A percentile compares a stretch with the other conserved stretches of the same genome.
Conservation (phyloP, 2,888 invertebrate species). For the Acanthosepion pharaonis region DNA sequence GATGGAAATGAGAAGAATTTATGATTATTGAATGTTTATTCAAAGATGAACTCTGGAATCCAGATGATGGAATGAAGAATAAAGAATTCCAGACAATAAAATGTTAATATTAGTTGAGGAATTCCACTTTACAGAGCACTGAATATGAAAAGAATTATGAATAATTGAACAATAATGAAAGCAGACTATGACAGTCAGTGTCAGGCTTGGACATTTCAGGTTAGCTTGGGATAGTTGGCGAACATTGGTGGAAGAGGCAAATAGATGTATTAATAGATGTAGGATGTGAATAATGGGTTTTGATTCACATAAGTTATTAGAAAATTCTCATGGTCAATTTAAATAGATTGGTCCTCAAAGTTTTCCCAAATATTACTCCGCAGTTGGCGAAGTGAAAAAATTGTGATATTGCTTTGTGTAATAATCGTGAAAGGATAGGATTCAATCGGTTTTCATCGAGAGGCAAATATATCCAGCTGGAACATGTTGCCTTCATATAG, state of each 20-base stretch:
- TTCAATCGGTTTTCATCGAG: background rate
- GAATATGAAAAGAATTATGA: constrained; percentile 16
- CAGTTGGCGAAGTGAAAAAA: background rate
- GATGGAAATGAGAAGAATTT: background rate
- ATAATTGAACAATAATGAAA: background rate
- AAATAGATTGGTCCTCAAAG: background rate
- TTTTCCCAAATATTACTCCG: background rate
- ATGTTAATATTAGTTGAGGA: background rate
- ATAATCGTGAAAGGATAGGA: background rate
- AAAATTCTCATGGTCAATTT: constrained; percentile 18
- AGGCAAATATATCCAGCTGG: background rate
- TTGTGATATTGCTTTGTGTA: background rate
- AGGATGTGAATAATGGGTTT: background rate
- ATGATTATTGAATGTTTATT: background rate
- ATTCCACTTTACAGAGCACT: background rate
- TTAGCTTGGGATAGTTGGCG: background rate
- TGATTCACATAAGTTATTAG: background rate
- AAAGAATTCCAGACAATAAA: background rate
- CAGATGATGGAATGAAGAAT: background rate
- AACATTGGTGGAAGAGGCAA: background rate
- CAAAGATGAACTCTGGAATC: background rate
- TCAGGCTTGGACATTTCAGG: background rate
- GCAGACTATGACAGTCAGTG: background rate
- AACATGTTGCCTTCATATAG: background rate
- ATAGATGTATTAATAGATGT: background rate